Base-by-base conservation (phyloP, 2,113 vertebrate species). In the Triplophysa siluroides region DNA sequence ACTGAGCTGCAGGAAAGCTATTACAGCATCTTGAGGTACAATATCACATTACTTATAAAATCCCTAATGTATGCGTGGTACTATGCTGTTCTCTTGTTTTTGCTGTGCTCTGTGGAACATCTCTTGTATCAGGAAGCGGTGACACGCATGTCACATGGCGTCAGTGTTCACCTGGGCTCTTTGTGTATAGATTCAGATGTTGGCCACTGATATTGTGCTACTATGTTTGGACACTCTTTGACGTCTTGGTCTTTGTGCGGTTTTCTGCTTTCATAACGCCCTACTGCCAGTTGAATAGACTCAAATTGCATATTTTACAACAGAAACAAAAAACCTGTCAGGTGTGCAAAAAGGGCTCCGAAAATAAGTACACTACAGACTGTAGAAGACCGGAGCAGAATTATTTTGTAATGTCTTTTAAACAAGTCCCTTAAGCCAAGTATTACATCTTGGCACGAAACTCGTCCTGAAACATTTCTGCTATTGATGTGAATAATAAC, bases 101-200 rank as follows among this genome's bases (percentile, higher is more conserved):
- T 38, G 6, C 24, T 33, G 18, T 33, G 68, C 50, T 56, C 21
- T 81, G 38, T 38, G n/a, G 2, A 62, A 10, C 11, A 78, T 65
- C 14, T 66, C 38, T 38, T 41, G 13, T 84, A 58, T 65, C 79
- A 81, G 70, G 79, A 78, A 79, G 70, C 65, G 33, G 60, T 21
- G 47, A 70, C 62, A 26, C 50, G 10, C 14, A 4, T 52, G 65
- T 76, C 76, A 66, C 67, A 45, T 67, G 61, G 50, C 10, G 33
- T 3, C 24, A 60, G 60, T 18, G 45, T 41, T 69, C 61, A 58
- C 71, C 80, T 81, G 80, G 47, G 16, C 38, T 60, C 66, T 75
- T 64, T 78, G 64, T 72, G 63, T 74, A 41, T 6, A 68, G 62
- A 61, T 74, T 79, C n/a, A 16, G 38, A 65, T 63, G 54, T 63